Evolutionary conservation across 1,140 invertebrate species (phyloP).

Genomic region (Brachionus manjavacas): DNA sequence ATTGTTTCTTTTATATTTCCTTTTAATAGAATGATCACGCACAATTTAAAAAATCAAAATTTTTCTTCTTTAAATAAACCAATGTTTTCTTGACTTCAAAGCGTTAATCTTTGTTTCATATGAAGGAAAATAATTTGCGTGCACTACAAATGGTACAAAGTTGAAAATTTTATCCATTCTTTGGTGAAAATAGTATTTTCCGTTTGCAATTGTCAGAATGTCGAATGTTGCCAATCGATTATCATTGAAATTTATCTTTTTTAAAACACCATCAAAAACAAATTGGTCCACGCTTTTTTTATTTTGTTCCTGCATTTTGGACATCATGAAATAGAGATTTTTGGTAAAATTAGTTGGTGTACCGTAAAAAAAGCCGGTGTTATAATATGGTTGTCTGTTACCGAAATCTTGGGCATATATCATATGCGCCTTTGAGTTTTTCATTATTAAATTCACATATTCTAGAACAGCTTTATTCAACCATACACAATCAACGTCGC

Average conservation of each 20-base stretch:
- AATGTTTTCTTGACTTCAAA: neutral
- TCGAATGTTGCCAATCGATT: neutral
- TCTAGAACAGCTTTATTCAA: neutral
- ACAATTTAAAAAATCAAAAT: no score
- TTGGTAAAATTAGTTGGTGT: neutral
- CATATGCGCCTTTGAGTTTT: neutral
- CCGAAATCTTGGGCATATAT: neutral
- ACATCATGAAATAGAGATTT: neutral
- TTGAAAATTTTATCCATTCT: neutral
- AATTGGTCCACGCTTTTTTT: neutral
- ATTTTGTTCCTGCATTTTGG: neutral
- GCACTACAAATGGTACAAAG: neutral
- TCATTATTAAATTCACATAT: neutral
- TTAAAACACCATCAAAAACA: neutral
- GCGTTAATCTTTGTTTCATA: neutral
- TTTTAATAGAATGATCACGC: no score
- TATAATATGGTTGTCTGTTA: neutral
- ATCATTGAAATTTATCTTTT: neutral
- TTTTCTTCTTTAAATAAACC: no score
- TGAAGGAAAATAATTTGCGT: constrained; percentile 2
- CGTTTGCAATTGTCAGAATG: neutral
- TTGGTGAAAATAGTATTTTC: neutral
- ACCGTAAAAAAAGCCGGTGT: neutral
- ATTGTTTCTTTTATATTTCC: no score
- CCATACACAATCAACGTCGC: neutral